Base-by-base conservation (phyloP, 1,140 invertebrate species). In the Drosophila fuyamai region DNA sequence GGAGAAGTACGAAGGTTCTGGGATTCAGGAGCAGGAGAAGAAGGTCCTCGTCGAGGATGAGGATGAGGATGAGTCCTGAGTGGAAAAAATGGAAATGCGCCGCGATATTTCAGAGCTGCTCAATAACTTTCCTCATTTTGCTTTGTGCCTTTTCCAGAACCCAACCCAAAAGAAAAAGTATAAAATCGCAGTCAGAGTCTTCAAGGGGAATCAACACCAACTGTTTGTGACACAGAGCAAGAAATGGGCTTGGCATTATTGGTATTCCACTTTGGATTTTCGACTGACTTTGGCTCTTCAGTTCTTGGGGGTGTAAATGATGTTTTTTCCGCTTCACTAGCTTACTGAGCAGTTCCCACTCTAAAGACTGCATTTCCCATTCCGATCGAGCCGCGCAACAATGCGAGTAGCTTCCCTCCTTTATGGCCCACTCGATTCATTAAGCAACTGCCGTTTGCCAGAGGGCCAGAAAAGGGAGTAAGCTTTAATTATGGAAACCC, bases 281-380 rank as follows among this genome's bases (percentile, higher is more conserved):
- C 2, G 9, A 35, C 14, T 23, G 56, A 35, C 43, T 59, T 48
- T 36, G 57, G 9, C 3, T 43, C 38, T 55, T 47, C 32, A 59
- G n/a, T 23, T 29, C 43, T 76, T 53, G 29, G 46, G 73, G 53
- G 70, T 84, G 65, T 47, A 71, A 76, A 80, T 62, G 72, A 53
- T 84, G 65, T 48, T 84, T 80, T 79, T 85, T 77, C 66, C 61
- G 81, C 62, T 57, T 44, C 41, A 85, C 23, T 80, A 72, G 65
- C 23, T 23, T 4, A 18, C 35, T 53, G 23, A 18, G 23, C 54
- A 32, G 27, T 36, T 23, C 12, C 36, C 56, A 40, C n/a, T 48
- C 14, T 13, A 9, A 18, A 16, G 10, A 41, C 3, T n/a, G 12
- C 27, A 36, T 23, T 70, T 29, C 67, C 65, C 44, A 58, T 50